These are phyloP conservation scores for Ophioderma brevispina DNA, from an alignment of 35 echinoderm and acorn worm genomes.

Conservation along the genomic window DNA sequence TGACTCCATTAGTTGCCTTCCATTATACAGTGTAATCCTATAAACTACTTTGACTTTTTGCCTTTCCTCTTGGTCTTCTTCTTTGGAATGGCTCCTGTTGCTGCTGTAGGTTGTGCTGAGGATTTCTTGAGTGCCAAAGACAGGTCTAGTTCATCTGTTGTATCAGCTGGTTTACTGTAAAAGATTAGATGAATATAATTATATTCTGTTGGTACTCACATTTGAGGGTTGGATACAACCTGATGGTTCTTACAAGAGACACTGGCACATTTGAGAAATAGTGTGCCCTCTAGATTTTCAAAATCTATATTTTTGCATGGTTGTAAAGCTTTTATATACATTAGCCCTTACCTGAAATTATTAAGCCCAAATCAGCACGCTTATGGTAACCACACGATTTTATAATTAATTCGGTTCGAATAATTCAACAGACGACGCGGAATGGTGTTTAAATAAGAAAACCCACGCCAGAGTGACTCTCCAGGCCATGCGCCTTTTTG, in stretches of 20 bases:
- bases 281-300: too few relatives aligned
- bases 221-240: neutral
- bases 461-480: neutral
- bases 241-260: neutral
- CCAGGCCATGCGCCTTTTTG: too few relatives aligned
- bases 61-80: constrained; percentile 60
- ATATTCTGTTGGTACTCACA: neutral
- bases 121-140: constrained; percentile 63
- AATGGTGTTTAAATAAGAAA: neutral
- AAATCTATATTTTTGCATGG: too few relatives aligned
- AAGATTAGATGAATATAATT: neutral
- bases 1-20: too few relatives aligned
- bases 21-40: too few relatives aligned
- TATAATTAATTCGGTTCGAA: neutral
- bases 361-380: neutral
- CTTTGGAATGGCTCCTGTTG: constrained; percentile 18
- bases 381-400: neutral
- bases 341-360: too few relatives aligned
- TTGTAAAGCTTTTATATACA: too few relatives aligned
- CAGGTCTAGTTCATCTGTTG: constrained; percentile 56
- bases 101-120: neutral
- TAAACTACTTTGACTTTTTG: constrained; percentile 47
- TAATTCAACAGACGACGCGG: neutral
- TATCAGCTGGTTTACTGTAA: constrained; percentile 12
- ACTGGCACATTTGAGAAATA: too few relatives aligned